These are phyloP conservation scores for Prostheceraeus crozeri DNA, from an alignment of 2,888 invertebrate genomes.

Conservation along the genomic window DNA sequence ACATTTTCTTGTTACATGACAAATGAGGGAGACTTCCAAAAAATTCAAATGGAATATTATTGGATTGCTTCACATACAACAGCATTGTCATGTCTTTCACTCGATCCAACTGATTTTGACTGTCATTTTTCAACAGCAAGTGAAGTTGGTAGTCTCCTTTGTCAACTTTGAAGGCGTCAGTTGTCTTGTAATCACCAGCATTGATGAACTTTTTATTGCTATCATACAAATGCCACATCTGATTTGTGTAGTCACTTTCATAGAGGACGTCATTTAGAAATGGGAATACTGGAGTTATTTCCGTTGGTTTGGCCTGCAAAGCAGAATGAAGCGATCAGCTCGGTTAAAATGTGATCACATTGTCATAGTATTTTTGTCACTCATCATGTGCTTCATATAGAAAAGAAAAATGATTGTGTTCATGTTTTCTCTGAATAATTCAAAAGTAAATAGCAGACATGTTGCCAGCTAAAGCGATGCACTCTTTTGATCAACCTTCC, in stretches of 20 bases:
- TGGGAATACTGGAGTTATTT: constrained; percentile 62
- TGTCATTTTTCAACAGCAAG: constrained; percentile 82
- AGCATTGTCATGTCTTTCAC: constrained; percentile 68
- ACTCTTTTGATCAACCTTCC: too few relatives aligned
- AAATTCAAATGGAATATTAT: constrained; percentile 68
- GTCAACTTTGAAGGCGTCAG: constrained; percentile 74
- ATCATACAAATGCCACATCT: constrained; percentile 92
- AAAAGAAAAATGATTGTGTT: too few relatives aligned
- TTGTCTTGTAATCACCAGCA: constrained; percentile 80
- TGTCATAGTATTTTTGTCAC: too few relatives aligned
- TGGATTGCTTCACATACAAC: constrained; percentile 69
- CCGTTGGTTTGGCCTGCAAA: constrained; percentile 66
- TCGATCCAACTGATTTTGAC: constrained; percentile 73
- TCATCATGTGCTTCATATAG: too few relatives aligned
- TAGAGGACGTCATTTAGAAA: constrained; percentile 78
- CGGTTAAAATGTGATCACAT: not conserved
- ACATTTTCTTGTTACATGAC: constrained; percentile 70
- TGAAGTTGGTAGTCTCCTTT: constrained; percentile 86
- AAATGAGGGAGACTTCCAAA: constrained; percentile 64
- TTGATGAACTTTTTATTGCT: constrained; percentile 75
- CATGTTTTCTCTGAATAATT: too few relatives aligned
- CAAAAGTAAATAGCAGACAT: too few relatives aligned
- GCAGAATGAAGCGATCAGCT: not conserved
- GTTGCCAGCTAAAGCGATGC: too few relatives aligned
- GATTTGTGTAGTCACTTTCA: constrained; percentile 88